Percentiles rank a stretch among this genome's conserved stretches.
Evolutionary conservation across 2,888 invertebrate genomes (phyloP).

Genomic region (Catocala sponsa): DNA sequence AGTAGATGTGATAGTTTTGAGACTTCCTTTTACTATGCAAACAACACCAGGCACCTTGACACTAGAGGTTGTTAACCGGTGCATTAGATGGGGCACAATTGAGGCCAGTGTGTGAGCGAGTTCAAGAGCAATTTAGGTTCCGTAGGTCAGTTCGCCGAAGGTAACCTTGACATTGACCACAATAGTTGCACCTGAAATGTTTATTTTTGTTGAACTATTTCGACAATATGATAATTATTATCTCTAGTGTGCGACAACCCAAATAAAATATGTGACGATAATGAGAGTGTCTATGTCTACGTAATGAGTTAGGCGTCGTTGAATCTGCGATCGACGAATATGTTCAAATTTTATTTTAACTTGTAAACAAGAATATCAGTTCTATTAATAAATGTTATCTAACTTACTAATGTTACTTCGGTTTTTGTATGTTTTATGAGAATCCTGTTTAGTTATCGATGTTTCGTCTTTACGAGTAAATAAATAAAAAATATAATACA

Average conservation of each 20-base stretch:
- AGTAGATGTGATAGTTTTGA: constrained; percentile 61
- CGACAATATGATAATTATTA: constrained; percentile 24
- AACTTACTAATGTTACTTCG: too few relatives aligned
- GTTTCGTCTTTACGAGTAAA: not conserved
- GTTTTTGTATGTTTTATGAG: too few relatives aligned
- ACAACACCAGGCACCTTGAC: constrained; percentile 84
- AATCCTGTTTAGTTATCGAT: too few relatives aligned
- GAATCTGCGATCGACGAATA: not conserved
- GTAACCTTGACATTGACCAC: constrained; percentile 86
- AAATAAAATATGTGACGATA: constrained; percentile 21
- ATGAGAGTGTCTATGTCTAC: constrained; percentile 16
- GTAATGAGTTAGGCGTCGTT: constrained; percentile 9
- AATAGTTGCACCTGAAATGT: constrained; percentile 67
- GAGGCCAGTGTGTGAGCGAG: constrained; percentile 87
- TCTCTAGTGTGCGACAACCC: constrained; percentile 3
- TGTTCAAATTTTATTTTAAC: too few relatives aligned
- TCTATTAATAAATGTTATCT: too few relatives aligned
- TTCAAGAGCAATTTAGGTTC: constrained; percentile 88
- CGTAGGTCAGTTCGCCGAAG: constrained; percentile 88
- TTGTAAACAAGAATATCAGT: too few relatives aligned
- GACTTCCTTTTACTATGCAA: constrained; percentile 73
- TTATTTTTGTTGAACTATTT: constrained; percentile 40
- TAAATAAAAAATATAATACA: not conserved
- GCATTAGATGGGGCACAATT: constrained; percentile 86
- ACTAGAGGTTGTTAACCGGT: constrained; percentile 87